Conservation (phyloP, 2,113 vertebrate genomes). For the Perca fluviatilis region DNA sequence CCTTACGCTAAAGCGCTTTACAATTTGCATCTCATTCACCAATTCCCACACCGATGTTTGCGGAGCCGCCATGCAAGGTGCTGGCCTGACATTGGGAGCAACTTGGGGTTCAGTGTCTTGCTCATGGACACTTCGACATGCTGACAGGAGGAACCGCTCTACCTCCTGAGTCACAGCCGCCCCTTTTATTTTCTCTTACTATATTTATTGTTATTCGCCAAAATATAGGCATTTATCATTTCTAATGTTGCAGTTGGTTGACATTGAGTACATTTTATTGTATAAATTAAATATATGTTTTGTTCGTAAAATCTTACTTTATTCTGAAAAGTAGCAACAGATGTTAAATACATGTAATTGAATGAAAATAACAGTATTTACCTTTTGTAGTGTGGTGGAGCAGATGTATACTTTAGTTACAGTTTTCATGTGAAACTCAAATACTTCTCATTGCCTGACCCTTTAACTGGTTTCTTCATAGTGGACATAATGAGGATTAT, state of each 20-base stretch:
- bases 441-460: neutral
- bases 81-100: no score
- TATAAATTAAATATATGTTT: neutral
- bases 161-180: no score
- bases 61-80: no score
- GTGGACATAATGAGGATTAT: neutral
- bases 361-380: neutral
- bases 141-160: no score
- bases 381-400: neutral
- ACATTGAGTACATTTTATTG: neutral
- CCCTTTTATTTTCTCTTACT: neutral
- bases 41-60: no score
- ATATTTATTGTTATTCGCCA: neutral
- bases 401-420: neutral
- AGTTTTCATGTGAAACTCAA: neutral
- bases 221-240: neutral
- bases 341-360: no score
- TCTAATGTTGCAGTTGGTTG: neutral
- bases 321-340: neutral
- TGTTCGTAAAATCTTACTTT: neutral
- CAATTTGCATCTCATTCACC: no score
- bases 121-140: no score
- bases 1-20: no score
- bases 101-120: no score
- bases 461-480: neutral